Percentiles rank a stretch among this genome's conserved stretches.
Conservation (phyloP, 1,140 invertebrate genomes). For the Trinorchestia longiramus region DNA sequence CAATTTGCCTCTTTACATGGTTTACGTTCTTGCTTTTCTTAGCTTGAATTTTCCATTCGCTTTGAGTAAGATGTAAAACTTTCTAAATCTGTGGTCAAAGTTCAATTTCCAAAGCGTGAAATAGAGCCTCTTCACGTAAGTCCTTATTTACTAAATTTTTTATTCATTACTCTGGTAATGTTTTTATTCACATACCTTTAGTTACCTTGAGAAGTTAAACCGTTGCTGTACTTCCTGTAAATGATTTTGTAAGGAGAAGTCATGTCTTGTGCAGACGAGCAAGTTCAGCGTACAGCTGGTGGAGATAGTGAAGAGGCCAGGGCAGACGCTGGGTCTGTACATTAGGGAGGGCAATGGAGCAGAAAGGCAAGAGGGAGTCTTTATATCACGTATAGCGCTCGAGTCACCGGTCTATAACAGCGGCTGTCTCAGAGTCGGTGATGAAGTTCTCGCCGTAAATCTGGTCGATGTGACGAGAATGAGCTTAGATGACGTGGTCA, state of each 20-base stretch:
- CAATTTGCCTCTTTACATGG: too few species aligned
- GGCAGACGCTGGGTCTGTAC: slow-evolving; percentile 97
- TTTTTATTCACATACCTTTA: neutral
- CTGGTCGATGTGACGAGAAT: slow-evolving; percentile 96
- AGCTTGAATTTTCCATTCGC: too few species aligned
- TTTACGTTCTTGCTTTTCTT: too few species aligned
- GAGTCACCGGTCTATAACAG: slow-evolving; percentile 97
- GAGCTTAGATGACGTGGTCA: slow-evolving; percentile 98
- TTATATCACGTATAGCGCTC: slow-evolving; percentile 97
- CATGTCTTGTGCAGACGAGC: slow-evolving; percentile 75
- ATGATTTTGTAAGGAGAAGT: neutral
- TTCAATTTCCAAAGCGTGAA: neutral
- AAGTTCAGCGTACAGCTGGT: slow-evolving; percentile 92
- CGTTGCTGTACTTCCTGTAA: neutral
- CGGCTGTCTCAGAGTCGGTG: slow-evolving; percentile 94
- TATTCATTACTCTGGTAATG: too few species aligned
- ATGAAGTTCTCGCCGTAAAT: slow-evolving; percentile 98
- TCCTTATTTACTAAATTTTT: too few species aligned
- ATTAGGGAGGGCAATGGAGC: slow-evolving; percentile 96
- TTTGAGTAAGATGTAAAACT: too few species aligned
- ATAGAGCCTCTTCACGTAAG: neutral
- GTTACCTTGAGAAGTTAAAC: neutral
- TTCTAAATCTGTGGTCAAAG: neutral
- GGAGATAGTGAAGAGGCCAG: slow-evolving; percentile 98
- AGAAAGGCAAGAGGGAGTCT: slow-evolving; percentile 93